Evolutionary conservation across 37 sponge, comb jelly and placozoan species (phyloP).

Genomic region (Beroe forskalii): DNA sequence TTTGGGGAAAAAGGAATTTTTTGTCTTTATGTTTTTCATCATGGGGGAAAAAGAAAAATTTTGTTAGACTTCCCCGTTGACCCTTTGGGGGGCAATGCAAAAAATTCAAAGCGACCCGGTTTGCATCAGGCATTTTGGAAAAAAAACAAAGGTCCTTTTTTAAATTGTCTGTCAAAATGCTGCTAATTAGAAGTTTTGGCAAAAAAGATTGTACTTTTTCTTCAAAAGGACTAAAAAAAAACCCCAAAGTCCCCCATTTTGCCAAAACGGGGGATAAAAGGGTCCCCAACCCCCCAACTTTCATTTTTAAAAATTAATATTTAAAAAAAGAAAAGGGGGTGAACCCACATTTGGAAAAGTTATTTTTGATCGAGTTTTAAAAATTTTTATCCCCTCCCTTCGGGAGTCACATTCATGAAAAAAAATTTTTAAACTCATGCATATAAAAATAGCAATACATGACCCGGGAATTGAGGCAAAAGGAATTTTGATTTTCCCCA

Average conservation of each 20-base stretch:
- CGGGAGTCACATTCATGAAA: constrained; percentile 37
- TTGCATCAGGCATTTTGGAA: neutral
- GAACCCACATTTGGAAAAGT: neutral
- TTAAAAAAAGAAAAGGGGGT: neutral
- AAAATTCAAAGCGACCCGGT: neutral
- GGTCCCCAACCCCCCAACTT: neutral
- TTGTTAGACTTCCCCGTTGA: neutral
- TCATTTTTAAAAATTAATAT: constrained; percentile 1
- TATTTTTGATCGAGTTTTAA: constrained; percentile 1
- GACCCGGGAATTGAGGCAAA: neutral
- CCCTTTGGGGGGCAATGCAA: constrained; percentile 5
- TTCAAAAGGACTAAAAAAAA: neutral
- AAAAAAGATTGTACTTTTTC: neutral
- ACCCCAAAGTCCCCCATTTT: neutral
- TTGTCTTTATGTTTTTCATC: constrained; percentile 13
- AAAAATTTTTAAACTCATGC: neutral
- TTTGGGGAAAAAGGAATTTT: neutral
- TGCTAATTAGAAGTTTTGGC: neutral
- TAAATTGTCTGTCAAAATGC: neutral
- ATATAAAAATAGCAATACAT: neutral
- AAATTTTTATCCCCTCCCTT: neutral
- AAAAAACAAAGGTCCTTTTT: constrained; percentile 8
- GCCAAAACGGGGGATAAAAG: neutral
- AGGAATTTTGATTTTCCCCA: constrained; percentile 10
- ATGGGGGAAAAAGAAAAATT: neutral